A percentile compares a stretch with the other conserved stretches of the same genome.
Conservation (phyloP, 2,888 invertebrate species). For the Nephrotoma guestfalica region DNA sequence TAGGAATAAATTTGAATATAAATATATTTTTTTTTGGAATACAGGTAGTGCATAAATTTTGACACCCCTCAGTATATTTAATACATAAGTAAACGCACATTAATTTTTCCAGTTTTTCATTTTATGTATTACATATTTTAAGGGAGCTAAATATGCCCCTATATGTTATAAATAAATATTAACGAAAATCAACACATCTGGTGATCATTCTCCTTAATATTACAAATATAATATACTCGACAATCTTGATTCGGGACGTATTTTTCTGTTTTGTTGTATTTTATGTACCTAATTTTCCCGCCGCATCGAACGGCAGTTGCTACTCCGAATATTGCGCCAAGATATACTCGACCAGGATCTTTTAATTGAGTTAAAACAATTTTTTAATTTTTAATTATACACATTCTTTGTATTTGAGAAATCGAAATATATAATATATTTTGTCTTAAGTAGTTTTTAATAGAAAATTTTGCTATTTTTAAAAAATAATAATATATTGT, state of each 20-base stretch:
- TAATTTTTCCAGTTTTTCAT: not conserved
- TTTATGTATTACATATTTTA: not conserved
- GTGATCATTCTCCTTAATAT: not conserved
- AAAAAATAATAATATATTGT: not conserved
- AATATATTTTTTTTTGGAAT: not conserved
- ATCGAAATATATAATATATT: not conserved
- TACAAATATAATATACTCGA: not conserved
- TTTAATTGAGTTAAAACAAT: not conserved
- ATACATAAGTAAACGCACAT: not conserved
- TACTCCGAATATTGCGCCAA: not conserved
- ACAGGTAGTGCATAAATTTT: not conserved
- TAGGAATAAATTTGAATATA: not conserved
- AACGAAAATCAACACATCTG: not conserved
- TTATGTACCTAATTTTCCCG: not conserved
- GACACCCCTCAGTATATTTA: not conserved
- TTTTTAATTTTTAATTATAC: not conserved
- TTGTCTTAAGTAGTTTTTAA: not conserved
- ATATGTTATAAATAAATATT: not conserved
- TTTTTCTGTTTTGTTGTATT: not conserved
- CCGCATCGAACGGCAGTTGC: not conserved
- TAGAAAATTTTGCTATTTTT: not conserved
- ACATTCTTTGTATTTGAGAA: not conserved
- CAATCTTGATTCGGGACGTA: not conserved
- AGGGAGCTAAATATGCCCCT: not conserved
- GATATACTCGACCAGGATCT: no score